These are phyloP conservation scores for Busseola fusca DNA, from an alignment of 2,888 invertebrate genomes.

Conservation along the genomic window DNA sequence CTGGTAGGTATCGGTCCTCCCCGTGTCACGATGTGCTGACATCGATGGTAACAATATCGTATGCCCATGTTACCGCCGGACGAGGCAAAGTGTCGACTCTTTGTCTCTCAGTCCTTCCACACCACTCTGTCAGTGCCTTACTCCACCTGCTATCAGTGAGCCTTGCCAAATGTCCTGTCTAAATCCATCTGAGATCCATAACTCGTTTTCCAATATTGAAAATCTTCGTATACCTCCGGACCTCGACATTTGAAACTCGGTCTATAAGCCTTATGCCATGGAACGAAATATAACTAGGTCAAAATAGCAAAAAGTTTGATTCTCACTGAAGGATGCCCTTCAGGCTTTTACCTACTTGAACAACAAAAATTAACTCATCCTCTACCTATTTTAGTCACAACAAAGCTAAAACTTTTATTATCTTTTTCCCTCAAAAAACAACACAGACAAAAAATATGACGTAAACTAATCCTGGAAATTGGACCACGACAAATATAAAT, in stretches of 20 bases:
- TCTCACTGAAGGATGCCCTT: not conserved
- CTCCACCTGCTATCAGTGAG: not conserved
- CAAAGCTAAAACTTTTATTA: not conserved
- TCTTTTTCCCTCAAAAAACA: not conserved
- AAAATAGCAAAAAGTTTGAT: not conserved
- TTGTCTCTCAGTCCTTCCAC: no score
- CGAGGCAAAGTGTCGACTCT: not conserved
- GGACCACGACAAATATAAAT: conserved; percentile 34
- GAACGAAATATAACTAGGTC: not conserved
- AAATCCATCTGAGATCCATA: not conserved
- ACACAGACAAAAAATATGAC: conserved; percentile 1
- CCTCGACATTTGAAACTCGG: not conserved
- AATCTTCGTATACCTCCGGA: not conserved
- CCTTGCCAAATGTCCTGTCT: not conserved
- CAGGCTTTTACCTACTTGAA: not conserved
- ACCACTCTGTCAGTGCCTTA: no score
- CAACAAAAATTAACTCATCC: not conserved
- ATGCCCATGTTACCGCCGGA: not conserved
- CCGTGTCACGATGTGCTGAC: no score
- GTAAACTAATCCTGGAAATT: conserved; percentile 13
- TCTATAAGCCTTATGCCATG: not conserved
- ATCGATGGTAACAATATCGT: not conserved
- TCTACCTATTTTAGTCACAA: conserved; percentile 6
- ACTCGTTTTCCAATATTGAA: not conserved
- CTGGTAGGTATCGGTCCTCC: no score